A percentile compares a stretch with the other conserved stretches of the same genome.
Conservation (phyloP, 1,140 invertebrate species). For the Drepana arcuata region DNA sequence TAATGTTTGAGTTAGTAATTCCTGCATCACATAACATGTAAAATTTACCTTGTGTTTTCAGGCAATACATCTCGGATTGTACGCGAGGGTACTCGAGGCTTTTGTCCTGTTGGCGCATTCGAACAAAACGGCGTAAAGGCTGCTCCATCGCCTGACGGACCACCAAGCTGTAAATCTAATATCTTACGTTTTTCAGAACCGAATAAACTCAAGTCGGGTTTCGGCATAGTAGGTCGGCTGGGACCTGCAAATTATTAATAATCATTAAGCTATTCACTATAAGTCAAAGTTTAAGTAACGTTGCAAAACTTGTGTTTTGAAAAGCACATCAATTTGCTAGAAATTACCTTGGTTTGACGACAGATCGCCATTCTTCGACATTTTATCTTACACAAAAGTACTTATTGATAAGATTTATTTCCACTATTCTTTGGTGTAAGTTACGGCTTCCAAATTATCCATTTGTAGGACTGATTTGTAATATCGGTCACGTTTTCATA, state of each 20-base stretch:
- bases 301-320: constrained; percentile 16
- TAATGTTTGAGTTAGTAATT: too few species aligned
- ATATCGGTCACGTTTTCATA: constrained; percentile 33
- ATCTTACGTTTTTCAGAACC: constrained; percentile 52
- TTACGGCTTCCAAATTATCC: constrained; percentile 27
- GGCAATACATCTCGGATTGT: constrained; percentile 61
- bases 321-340: too few species aligned
- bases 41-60: constrained; percentile 51
- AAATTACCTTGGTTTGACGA: constrained; percentile 65
- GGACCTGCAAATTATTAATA: too few species aligned
- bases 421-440: constrained; percentile 31
- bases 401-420: constrained; percentile 14
- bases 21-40: not conserved
- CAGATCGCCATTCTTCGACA: constrained; percentile 69
- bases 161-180: constrained; percentile 49
- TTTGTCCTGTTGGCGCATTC: constrained; percentile 31
- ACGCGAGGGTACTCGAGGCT: constrained; percentile 40
- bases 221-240: constrained; percentile 49
- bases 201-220: constrained; percentile 58
- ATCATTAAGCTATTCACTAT: too few species aligned
- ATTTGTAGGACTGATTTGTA: constrained; percentile 25
- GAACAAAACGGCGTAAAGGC: constrained; percentile 56
- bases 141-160: constrained; percentile 47
- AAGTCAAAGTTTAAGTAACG: constrained; percentile 3
- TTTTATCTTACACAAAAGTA: constrained; percentile 35